Evolutionary conservation across 2,113 vertebrate genomes (phyloP).

Genomic region (Phaethon lepturus): DNA sequence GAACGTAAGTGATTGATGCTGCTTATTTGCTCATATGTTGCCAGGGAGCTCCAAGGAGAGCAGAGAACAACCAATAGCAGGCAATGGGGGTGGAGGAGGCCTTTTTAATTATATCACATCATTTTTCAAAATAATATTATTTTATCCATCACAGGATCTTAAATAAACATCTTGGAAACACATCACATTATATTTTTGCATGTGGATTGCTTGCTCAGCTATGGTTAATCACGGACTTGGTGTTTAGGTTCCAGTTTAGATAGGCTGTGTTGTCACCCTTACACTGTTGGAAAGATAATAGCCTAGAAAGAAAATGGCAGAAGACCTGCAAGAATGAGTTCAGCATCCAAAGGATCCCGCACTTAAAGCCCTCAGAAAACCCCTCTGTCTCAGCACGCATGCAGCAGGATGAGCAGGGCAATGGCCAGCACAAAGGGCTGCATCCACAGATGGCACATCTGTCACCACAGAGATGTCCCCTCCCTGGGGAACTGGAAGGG

Average conservation of each 20-base stretch:
- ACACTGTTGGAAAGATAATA: background rate
- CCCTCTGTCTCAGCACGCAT: fast-evolving
- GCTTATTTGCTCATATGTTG: constrained; percentile 24
- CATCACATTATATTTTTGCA: background rate
- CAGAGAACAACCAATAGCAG: constrained; percentile 16
- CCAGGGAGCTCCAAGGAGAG: constrained; percentile 42
- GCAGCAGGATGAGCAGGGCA: background rate
- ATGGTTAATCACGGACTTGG: background rate
- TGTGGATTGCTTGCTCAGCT: background rate
- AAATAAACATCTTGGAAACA: background rate
- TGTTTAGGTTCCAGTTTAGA: background rate
- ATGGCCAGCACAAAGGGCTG: background rate
- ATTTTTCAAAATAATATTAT: constrained; percentile 3
- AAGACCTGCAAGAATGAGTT: background rate
- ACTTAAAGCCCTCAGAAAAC: background rate
- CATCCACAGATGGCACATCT: background rate
- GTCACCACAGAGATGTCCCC: background rate
- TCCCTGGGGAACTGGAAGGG: background rate
- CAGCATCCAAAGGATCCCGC: background rate
- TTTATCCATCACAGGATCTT: background rate
- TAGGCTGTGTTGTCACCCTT: background rate
- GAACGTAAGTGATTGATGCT: constrained; percentile 46
- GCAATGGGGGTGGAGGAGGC: background rate
- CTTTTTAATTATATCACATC: constrained; percentile 17
- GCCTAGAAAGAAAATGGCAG: background rate